Evolutionary conservation across 2,797 vertebrate species (phyloP).

Genomic region (Cuculus canorus): DNA sequence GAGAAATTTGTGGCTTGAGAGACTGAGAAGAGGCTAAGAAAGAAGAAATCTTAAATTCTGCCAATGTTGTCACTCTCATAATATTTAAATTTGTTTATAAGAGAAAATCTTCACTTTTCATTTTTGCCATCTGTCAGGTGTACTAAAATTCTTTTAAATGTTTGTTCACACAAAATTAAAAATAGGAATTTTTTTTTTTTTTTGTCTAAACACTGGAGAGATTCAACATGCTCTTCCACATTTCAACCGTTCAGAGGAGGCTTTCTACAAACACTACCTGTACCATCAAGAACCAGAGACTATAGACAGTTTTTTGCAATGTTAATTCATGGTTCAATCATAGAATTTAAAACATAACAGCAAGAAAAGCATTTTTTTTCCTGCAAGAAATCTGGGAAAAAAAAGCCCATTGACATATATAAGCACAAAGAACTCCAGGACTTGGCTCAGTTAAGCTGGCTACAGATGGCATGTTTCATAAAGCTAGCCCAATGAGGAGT

Average conservation of each 20-base stretch:
- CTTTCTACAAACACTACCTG: not conserved
- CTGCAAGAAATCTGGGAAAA: not conserved
- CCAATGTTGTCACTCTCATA: not conserved
- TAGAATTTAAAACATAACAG: not conserved
- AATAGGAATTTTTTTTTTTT: not conserved
- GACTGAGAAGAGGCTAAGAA: not conserved
- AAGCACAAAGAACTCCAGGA: not conserved
- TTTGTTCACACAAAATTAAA: not conserved
- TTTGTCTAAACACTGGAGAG: not conserved
- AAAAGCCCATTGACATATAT: not conserved
- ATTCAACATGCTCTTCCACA: not conserved
- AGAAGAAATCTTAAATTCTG: not conserved
- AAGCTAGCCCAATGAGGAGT: not conserved
- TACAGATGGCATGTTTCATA: fast-evolving
- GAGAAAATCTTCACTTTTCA: not conserved
- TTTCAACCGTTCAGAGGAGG: not conserved
- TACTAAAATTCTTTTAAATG: not conserved
- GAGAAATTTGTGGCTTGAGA: not conserved
- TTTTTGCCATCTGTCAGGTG: not conserved
- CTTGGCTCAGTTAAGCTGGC: not conserved
- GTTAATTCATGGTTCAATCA: not conserved
- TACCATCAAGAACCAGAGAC: not conserved
- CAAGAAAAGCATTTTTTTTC: not conserved
- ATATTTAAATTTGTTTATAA: not conserved
- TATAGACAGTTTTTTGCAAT: not conserved